Evolutionary conservation across 2,113 vertebrate species (phyloP), one percentile per base, ranked within the genome.

Genomic region (rabbit (Oryctolagus cuniculus)): DNA sequence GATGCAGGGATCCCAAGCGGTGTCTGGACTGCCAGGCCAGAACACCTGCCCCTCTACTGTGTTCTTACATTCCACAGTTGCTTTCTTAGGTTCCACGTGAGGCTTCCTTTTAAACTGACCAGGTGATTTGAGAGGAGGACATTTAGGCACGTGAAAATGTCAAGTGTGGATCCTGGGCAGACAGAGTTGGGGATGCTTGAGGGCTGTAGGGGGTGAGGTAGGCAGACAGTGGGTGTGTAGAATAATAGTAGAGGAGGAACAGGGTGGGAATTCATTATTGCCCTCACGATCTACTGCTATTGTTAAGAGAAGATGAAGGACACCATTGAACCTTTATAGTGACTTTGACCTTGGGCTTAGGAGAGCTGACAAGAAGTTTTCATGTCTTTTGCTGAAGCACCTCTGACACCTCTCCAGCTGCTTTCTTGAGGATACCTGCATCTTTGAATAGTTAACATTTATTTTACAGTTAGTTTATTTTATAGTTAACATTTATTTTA

Each of bases 341-440:
- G 55, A 70, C 44, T 70, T 87, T 87, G 63, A 85, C 27, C 36
- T 80, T 64, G 36, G 27, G 34, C 72, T 78, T 84, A 64, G n/a
- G n/a, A 78, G 78, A 85, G 38, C 9, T 1, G 22, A 44, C 44
- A 0, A 3, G 24, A 21, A 36, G n/a, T 94, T 73, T 88, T 69
- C 25, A 31, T 77, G 24, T 44, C n/a, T 4, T 13, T 58, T 31
- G 6, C 49, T 88, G 38, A 70, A 9, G 9, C 78, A 58, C 61
- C 63, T 89, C 49, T 74, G 75, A 91, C 51, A 67, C 1, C 6
- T 83, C 85, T 70, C 69, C 10, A 67, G 24, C 51, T 77, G 13
- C 80, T 79, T 92, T 38, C 66, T 81, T 79, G 86, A 87, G 92
- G 66, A 87, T 1, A 80, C 69, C 88, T 53, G 49, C 24, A 82